These are phyloP conservation scores for Austrolebias charrua DNA, from an alignment of 2,797 vertebrate species.

Conservation along the genomic window DNA sequence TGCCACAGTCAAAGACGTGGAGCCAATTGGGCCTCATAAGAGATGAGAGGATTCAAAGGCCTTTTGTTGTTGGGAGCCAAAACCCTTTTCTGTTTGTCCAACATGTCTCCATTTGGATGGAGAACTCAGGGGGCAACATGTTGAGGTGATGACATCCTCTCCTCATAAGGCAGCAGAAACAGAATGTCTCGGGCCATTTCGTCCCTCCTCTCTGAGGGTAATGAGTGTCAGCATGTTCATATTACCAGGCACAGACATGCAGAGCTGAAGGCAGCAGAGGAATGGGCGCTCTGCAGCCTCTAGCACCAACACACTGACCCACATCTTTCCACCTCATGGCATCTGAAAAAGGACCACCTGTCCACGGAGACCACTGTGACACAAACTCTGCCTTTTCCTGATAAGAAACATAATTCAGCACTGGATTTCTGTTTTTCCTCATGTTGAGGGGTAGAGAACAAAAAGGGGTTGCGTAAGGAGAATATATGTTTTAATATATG, in stretches of 20 bases:
- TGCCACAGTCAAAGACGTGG: slow-evolving; percentile 34
- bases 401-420: slow-evolving; percentile 2
- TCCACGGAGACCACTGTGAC: slow-evolving; percentile 7
- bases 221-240: slow-evolving; percentile 16
- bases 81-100: slow-evolving; percentile 15
- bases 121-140: neutral
- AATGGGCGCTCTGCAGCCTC: slow-evolving; percentile 73
- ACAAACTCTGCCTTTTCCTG: neutral
- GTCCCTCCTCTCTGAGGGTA: neutral
- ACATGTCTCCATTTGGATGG: neutral
- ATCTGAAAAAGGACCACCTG: slow-evolving; percentile 37
- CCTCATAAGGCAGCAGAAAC: slow-evolving; percentile 40
- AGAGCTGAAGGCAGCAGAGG: slow-evolving; percentile 34
- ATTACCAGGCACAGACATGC: slow-evolving; percentile 25
- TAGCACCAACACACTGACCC: slow-evolving; percentile 76
- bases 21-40: slow-evolving; percentile 55
- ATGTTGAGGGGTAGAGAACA: too few relatives aligned
- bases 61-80: slow-evolving; percentile 28
- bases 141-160: slow-evolving; percentile 8
- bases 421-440: neutral
- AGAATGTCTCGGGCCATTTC: neutral
- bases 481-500: too few relatives aligned
- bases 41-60: slow-evolving; percentile 34
- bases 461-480: neutral
- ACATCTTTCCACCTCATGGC: slow-evolving; percentile 57